Base-by-base conservation (phyloP, 2,888 invertebrate species). In the Imbricaverruca yamaguchii region DNA sequence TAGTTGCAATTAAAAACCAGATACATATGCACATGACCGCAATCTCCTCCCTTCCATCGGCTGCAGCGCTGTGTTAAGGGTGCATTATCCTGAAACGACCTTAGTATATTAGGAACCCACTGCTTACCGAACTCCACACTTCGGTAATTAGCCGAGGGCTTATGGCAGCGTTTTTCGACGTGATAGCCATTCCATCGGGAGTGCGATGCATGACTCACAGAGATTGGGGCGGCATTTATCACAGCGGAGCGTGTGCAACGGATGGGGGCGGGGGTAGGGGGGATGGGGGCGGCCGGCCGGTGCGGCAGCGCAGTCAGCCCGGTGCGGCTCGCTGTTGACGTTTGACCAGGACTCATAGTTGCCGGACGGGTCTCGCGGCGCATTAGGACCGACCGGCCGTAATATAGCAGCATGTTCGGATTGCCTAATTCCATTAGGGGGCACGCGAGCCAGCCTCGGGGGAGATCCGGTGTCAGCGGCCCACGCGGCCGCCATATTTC, bases 391-490 rank as follows among this genome's bases (percentile, higher is more conserved):
- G 59, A 59, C 59, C 23, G 15, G 11, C 11, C n/a, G 65, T 65
- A 23, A 65, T 65, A 65, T 65, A 65, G 7, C 23, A 9, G 65
- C 69, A 15, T 13, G 25, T 39, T 15, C 69, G 39, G 69, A 69
- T 69, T 69, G 69, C 39, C 69, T 69, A 69, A 69, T 69, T 69
- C 69, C 69, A 69, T 69, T 69, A 69, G 69, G 69, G 25, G 15
- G 25, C 69, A 69, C 69, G 69, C 69, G 69, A 69, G 69, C 69
- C 6, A 2, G 25, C 39, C 69, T 39, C 69, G 12, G 13, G 69
- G 69, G 69, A 39, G 69, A 4, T 39, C 12, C 25, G 25, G 69
- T 39, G 69, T 69, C 69, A 69, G 25, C 69, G 13, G 69, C 12
- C 15, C 39, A 69, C 69, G 69, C 25, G 25, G 39, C 25, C 12